Base-by-base conservation (phyloP, 2,797 vertebrate genomes). In the Labroides dimidiatus region DNA sequence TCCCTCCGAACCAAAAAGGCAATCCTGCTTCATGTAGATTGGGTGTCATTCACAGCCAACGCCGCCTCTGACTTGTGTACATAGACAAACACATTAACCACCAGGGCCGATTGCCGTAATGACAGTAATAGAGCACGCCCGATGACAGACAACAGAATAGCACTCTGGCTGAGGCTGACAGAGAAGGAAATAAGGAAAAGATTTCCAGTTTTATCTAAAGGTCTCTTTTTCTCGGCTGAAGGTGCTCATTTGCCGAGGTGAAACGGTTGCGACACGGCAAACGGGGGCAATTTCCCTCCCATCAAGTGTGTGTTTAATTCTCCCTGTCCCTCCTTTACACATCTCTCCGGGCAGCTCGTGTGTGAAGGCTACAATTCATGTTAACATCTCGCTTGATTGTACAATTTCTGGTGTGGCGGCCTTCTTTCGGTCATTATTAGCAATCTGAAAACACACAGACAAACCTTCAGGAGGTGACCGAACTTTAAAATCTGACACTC, bases 31-130 rank as follows among this genome's bases (percentile, higher is more conserved):
- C 87, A 92, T 93, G 91, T 89, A 92, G 93, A 94, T 94, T 91
- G 91, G 79, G 72, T 93, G 92, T 92, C 93, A 93, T 86, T 94
- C 92, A 94, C 73, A 49, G 36, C 58, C 14, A 16, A 1, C 41
- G 53, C 72, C 17, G 47, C 42, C 65, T 24, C 69, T 16, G 49
- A 72, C 86, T 88, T 86, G 90, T 84, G 71, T 89, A 85, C 86
- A 78, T 54, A 79, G 86, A 92, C 90, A 94, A 93, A 93, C 90
- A 90, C 91, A 91, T 91, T 93, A 93, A 92, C 84, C 78, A 77
- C 65, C 19, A 41, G 76, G 82, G 81, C 78, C 80, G 67, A 86
- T 70, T 67, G 81, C 87, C 36, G 62, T 93, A 93, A 94, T 93
- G 90, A 94, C 92, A 91, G 92, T 91, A 86, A 92, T 91, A 89